Percentiles rank a stretch among this genome's conserved stretches.
Conservation (phyloP, 2,113 vertebrate species). For the Pseudonaja textilis region DNA sequence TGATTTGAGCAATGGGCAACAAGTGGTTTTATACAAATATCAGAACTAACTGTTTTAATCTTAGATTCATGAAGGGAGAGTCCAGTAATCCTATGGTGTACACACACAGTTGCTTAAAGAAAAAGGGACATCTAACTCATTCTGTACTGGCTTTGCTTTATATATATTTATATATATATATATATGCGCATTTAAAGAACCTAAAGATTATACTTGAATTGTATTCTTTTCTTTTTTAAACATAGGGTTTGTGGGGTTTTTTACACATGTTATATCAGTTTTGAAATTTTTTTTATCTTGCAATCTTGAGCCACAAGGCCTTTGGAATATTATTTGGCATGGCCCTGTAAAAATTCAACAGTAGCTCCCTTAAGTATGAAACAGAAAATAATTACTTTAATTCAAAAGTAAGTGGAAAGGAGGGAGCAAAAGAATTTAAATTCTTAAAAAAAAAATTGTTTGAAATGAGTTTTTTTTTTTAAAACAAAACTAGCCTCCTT, state of each 20-base stretch:
- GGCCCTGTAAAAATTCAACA: conserved; percentile 62
- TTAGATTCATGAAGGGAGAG: conserved; percentile 53
- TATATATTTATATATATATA: conserved; percentile 72
- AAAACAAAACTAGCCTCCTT: conserved; percentile 73
- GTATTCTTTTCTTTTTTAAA: conserved; percentile 69
- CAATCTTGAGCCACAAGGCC: conserved; percentile 92
- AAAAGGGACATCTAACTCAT: conserved; percentile 67
- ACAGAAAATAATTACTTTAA: conserved; percentile 78
- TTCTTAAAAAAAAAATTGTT: conserved; percentile 72
- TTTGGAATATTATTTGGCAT: conserved; percentile 58
- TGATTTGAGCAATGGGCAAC: conserved; percentile 52
- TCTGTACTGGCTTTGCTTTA: conserved; percentile 73
- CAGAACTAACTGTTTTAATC: conserved; percentile 49
- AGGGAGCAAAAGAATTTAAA: conserved; percentile 33
- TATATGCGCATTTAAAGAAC: conserved; percentile 75
- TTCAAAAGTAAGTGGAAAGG: conserved; percentile 74
- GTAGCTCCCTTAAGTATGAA: conserved; percentile 89
- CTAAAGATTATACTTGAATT: conserved; percentile 76
- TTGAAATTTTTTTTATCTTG: conserved; percentile 89
- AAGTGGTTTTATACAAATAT: conserved; percentile 53
- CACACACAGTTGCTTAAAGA: conserved; percentile 74
- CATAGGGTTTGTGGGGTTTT: conserved; percentile 72
- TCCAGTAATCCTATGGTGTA: conserved; percentile 71
- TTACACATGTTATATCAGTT: conserved; percentile 62
- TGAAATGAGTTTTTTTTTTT: conserved; percentile 89